Base-by-base conservation (phyloP, 2,888 invertebrate genomes). In the Oligia latruncula region DNA sequence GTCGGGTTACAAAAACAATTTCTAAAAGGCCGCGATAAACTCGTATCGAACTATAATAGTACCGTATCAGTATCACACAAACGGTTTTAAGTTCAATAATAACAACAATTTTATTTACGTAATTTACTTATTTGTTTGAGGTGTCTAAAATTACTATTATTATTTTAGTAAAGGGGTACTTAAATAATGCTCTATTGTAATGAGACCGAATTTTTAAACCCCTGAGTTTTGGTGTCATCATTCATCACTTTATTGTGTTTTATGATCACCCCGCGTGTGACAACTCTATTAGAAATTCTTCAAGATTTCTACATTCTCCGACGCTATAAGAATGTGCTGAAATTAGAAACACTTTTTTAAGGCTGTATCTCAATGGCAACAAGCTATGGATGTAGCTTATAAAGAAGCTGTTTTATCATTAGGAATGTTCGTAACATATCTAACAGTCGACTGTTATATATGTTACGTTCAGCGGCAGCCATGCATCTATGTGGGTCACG, bases 31-130 rank as follows among this genome's bases (percentile, higher is more conserved):
- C 29, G 35, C 58, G 85, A 83, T 88, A 77, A 80, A 60, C 35
- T 73, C 35, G 40, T 72, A 64, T 64, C 71, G 40, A 76, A 81
- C 40, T 85, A 89, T 29, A 29, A 1, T 29, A 86, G 46, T 83
- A 85, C 83, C 78, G 72, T 88, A 86, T 82, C 83, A 66, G 68
- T 78, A 87, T 80, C 81, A 66, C 43, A 71, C 58, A 84, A 81
- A 87, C 67, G 66, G 91, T 89, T 87, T 87, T 89, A 89, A 92
- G 87, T 89, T 89, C 89, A 92, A 90, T 86, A 86, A 84, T 77
- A 83, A 85, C 75, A 81, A 82, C 68, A 72, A 29, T 55, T 84
- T 55, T 58, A 75, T 84, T 60, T 65, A 75, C 66, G 66, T 82
- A 83, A 86, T 80, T 29, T 81, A 72, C 49, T 80, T 81, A 80